Evolutionary conservation across 2,888 invertebrate genomes (phyloP).

Genomic region (Lamproptera curius): DNA sequence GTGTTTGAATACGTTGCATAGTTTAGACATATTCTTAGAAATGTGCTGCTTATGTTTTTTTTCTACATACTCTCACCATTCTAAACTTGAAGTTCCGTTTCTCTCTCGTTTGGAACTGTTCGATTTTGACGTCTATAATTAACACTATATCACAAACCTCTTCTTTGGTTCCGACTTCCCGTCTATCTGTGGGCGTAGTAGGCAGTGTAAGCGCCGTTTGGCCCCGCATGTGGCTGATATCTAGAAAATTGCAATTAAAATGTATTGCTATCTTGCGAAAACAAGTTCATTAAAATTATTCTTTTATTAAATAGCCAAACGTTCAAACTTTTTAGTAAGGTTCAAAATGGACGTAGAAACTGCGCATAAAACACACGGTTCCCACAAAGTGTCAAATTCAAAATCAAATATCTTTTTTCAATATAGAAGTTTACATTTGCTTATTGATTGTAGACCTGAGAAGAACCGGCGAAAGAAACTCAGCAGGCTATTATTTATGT

Average conservation of each 20-base stretch:
- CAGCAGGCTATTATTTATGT: no score
- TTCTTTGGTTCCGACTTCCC: slow-evolving; percentile 22
- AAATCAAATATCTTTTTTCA: no score
- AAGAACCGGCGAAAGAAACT: no score
- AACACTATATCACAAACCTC: slow-evolving; percentile 24
- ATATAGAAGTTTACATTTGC: no score
- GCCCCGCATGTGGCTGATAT: slow-evolving; percentile 66
- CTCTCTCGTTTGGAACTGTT: slow-evolving; percentile 25
- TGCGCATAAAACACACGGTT: no score
- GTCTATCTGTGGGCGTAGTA: slow-evolving; percentile 70
- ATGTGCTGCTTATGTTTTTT: background rate
- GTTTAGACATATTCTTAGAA: background rate
- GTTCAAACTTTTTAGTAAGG: background rate
- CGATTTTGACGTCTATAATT: slow-evolving; percentile 3
- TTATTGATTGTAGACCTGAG: no score
- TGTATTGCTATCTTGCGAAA: no score
- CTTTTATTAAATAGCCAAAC: no score
- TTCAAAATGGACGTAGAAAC: no score
- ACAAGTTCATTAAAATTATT: no score
- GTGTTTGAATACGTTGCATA: background rate
- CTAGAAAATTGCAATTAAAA: no score
- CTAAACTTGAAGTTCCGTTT: background rate
- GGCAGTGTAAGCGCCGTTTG: slow-evolving; percentile 65
- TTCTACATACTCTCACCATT: background rate
- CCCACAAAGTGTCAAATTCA: no score